Conservation (phyloP, 53 echinoderm and acorn worm genomes). For the Apostichopus leukothele region DNA sequence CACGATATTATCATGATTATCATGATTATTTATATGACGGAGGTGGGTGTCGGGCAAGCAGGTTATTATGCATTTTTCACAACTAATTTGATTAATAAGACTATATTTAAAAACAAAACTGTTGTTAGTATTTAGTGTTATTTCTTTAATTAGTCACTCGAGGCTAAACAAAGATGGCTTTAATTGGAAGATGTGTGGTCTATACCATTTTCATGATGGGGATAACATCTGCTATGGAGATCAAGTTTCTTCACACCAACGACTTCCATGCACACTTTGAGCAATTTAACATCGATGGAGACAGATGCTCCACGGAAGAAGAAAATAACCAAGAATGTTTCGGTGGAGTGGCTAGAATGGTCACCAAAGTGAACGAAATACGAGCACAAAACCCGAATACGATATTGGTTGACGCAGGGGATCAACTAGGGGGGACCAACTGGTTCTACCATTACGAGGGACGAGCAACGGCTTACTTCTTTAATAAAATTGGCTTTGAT, state of each 20-base stretch:
- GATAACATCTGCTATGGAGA: too few relatives aligned
- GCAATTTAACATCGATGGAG: conserved; percentile 35
- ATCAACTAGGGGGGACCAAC: conserved; percentile 71
- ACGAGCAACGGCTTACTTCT: conserved; percentile 70
- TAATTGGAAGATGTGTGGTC: too few relatives aligned
- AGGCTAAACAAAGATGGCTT: too few relatives aligned
- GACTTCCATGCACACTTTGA: conserved; percentile 68
- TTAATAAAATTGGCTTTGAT: conserved; percentile 75
- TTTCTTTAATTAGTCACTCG: too few relatives aligned
- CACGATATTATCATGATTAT: too few relatives aligned
- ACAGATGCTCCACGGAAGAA: conserved; percentile 51
- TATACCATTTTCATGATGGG: too few relatives aligned
- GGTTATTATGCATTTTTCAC: too few relatives aligned
- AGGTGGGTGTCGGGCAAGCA: too few relatives aligned
- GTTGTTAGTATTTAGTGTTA: too few relatives aligned
- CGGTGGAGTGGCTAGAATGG: conserved; percentile 78
- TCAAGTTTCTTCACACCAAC: conserved; percentile 67
- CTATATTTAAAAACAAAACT: too few relatives aligned
- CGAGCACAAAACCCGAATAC: conserved; percentile 57
- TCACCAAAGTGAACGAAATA: conserved; percentile 57
- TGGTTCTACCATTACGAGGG: conserved; percentile 87
- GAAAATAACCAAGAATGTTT: conserved; percentile 49
- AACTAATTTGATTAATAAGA: too few relatives aligned
- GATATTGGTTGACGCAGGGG: conserved; percentile 75
- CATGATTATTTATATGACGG: too few relatives aligned